A percentile compares a stretch with the other conserved stretches of the same genome.
These are phyloP conservation scores for Aldrovandia affinis DNA, from an alignment of 2,797 vertebrate genomes.

Conservation along the genomic window DNA sequence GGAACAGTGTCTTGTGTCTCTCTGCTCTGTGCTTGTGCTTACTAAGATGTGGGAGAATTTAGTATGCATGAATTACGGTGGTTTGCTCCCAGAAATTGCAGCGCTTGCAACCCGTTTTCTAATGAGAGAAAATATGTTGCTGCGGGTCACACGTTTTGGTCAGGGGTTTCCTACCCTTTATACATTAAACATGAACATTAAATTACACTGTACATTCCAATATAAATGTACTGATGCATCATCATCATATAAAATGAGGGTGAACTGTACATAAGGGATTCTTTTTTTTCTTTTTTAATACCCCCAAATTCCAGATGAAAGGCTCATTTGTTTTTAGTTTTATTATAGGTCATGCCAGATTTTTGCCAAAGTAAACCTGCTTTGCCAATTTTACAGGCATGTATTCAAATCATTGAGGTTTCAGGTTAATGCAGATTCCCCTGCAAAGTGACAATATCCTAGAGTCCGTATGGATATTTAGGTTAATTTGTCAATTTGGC, in stretches of 20 bases:
- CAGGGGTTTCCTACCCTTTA: background rate
- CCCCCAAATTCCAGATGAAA: background rate
- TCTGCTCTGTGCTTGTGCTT: background rate
- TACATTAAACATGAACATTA: slow-evolving; percentile 18
- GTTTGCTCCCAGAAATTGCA: background rate
- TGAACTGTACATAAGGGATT: background rate
- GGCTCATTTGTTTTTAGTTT: background rate
- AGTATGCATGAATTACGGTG: background rate
- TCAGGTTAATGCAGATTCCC: too few relatives aligned
- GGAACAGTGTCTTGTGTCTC: background rate
- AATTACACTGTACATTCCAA: background rate
- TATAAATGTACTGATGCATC: background rate
- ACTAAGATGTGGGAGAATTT: background rate
- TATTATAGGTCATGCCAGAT: background rate
- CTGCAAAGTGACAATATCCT: too few relatives aligned
- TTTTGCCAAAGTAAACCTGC: background rate
- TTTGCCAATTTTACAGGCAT: too few relatives aligned
- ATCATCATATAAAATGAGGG: slow-evolving; percentile 3
- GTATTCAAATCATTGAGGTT: too few relatives aligned
- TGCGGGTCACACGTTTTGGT: background rate
- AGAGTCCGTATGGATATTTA: too few relatives aligned
- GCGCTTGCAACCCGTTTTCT: background rate
- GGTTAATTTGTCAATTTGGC: too few relatives aligned
- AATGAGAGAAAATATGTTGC: slow-evolving; percentile 14
- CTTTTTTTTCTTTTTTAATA: background rate